phyloP scores from a whole-genome alignment of 2,888 invertebrate species.

The Hemistola chrysoprasaria region DNA sequence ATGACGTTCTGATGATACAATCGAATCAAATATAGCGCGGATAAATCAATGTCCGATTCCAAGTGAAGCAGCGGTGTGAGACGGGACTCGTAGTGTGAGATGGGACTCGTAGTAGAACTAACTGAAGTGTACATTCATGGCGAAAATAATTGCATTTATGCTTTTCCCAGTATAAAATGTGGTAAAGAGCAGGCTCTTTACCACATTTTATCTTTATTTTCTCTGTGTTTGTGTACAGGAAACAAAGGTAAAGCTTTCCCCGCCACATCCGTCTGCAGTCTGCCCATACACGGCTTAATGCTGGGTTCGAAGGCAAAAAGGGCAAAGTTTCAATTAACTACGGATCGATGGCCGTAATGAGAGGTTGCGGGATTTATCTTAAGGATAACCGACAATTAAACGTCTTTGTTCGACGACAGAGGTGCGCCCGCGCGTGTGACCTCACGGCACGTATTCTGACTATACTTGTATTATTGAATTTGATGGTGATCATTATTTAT shows the following conservation, averaged over 20 bases:
- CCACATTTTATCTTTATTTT: no score
- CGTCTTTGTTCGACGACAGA: constrained; percentile 65
- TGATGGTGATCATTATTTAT: no score
- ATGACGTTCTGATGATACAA: constrained; percentile 80
- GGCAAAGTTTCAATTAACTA: constrained; percentile 76
- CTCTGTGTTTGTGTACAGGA: neutral
- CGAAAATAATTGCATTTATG: no score
- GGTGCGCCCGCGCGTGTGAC: constrained; percentile 41
- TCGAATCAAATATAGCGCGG: constrained; percentile 78
- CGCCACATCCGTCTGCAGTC: constrained; percentile 4
- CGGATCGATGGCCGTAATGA: constrained; percentile 73
- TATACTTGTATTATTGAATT: no score
- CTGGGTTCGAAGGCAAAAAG: constrained; percentile 42
- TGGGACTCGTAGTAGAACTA: no score
- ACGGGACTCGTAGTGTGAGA: no score
- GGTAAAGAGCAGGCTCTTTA: no score
- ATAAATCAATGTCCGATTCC: constrained; percentile 77
- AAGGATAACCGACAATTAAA: constrained; percentile 74
- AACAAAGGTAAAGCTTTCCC: neutral
- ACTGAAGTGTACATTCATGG: no score
- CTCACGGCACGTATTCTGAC: constrained; percentile 15
- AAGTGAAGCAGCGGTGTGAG: constrained; percentile 28
- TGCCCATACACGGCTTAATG: constrained; percentile 12
- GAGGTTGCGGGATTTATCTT: constrained; percentile 73
- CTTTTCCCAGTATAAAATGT: no score